Evolutionary conservation across 1,140 invertebrate genomes (phyloP).

Genomic region (Drosophila malerkotliana): DNA sequence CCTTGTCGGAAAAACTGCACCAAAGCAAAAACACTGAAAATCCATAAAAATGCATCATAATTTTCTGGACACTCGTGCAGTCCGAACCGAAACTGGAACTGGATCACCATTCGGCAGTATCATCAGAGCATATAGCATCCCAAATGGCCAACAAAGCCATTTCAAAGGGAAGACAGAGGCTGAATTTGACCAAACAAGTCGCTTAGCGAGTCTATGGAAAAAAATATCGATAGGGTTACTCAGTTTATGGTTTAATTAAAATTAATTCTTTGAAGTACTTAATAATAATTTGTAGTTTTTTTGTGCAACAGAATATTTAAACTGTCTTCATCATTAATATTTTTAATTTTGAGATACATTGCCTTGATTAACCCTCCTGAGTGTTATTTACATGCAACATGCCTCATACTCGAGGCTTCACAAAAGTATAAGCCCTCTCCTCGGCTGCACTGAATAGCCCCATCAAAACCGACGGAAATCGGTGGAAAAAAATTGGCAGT

Average conservation of each 20-base stretch:
- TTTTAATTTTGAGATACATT: neutral
- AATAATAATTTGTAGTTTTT: no score
- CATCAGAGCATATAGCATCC: conserved; percentile 23
- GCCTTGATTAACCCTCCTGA: conserved; percentile 18
- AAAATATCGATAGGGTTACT: conserved; percentile 9
- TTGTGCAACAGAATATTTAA: no score
- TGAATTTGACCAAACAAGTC: conserved; percentile 1
- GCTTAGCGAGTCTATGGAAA: conserved; percentile 11
- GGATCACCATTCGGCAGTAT: conserved; percentile 53
- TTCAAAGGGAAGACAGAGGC: conserved; percentile 2
- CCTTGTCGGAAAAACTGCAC: conserved; percentile 63
- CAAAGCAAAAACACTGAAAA: conserved; percentile 80
- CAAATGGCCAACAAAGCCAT: conserved; percentile 17
- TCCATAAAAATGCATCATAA: conserved; percentile 84
- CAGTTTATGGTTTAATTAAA: neutral
- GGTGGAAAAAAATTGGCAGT: conserved; percentile 6
- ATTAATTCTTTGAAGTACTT: no score
- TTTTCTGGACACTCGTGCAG: conserved; percentile 52
- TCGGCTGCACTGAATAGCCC: conserved; percentile 18
- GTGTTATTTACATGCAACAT: conserved; percentile 20
- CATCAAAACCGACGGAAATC: conserved; percentile 21
- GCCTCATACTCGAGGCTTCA: conserved; percentile 9
- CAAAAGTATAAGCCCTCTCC: conserved; percentile 15
- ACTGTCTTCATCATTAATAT: neutral
- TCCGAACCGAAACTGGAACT: conserved; percentile 33